phyloP scores from a whole-genome alignment of 2,113 vertebrate genomes.

The Vireo altiloquus region DNA sequence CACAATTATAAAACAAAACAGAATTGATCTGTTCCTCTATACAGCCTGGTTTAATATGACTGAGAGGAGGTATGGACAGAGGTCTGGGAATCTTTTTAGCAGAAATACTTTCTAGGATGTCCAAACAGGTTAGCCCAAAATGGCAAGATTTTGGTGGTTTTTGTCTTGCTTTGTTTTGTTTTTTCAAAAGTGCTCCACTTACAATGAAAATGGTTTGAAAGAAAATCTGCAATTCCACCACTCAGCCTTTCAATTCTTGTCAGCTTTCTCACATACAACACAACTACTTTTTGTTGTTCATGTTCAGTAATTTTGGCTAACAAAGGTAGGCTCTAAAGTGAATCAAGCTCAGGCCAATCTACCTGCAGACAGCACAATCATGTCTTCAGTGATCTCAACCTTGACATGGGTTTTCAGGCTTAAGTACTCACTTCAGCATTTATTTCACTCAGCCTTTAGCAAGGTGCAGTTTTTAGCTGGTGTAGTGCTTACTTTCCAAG shows the following conservation, averaged over 20 bases:
- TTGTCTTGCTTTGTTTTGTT: background rate
- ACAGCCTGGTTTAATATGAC: background rate
- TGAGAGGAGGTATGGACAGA: background rate
- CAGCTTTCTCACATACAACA: background rate
- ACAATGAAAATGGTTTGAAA: background rate
- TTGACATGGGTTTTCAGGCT: background rate
- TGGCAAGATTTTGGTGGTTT: background rate
- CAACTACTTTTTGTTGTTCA: background rate
- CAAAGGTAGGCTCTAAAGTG: background rate
- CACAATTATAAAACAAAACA: background rate
- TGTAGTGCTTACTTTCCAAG: background rate
- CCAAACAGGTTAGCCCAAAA: background rate
- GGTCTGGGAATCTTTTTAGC: background rate
- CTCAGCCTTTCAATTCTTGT: background rate
- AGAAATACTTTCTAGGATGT: background rate
- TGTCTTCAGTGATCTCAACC: background rate
- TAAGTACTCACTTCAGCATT: background rate
- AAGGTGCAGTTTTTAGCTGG: background rate
- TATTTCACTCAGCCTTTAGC: background rate
- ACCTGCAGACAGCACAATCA: background rate
- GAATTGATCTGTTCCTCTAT: background rate
- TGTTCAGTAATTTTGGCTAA: background rate
- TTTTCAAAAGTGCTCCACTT: background rate
- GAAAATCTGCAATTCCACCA: background rate
- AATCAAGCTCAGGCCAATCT: background rate